Conservation (phyloP, 2,113 vertebrate species). For the Malaclemys terrapin region DNA sequence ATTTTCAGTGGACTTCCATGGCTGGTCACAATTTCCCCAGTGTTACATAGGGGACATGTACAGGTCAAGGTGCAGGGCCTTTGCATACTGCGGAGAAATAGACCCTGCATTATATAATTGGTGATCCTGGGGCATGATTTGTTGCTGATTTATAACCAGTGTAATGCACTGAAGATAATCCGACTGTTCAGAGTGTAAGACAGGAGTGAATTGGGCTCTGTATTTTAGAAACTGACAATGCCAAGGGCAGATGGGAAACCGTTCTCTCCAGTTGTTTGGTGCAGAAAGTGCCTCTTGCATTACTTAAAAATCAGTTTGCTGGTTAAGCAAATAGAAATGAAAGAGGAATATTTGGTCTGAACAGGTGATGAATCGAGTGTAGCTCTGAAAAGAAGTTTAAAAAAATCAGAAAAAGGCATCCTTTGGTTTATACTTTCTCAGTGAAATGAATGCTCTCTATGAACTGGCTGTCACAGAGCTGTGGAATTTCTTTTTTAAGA, state of each 20-base stretch:
- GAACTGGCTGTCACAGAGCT: neutral
- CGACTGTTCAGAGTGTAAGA: neutral
- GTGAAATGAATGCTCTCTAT: neutral
- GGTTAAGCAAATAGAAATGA: neutral
- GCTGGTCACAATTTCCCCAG: neutral
- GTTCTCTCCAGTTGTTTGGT: neutral
- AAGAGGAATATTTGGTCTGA: neutral
- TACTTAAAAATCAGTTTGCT: neutral
- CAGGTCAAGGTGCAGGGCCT: neutral
- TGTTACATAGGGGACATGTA: neutral
- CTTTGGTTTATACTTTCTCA: neutral
- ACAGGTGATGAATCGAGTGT: neutral
- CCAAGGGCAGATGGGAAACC: neutral
- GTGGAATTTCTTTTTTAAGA: neutral
- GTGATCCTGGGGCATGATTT: neutral
- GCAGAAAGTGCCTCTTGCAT: neutral
- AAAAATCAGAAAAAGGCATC: neutral
- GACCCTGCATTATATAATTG: neutral
- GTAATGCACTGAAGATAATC: neutral
- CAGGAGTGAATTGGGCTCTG: neutral
- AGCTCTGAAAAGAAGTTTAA: neutral
- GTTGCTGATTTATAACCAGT: neutral
- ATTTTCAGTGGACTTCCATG: neutral
- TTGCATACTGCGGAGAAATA: neutral
- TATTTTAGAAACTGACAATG: neutral